Evolutionary conservation across 2,113 vertebrate genomes (phyloP).

Genomic region (Albula goreensis): DNA sequence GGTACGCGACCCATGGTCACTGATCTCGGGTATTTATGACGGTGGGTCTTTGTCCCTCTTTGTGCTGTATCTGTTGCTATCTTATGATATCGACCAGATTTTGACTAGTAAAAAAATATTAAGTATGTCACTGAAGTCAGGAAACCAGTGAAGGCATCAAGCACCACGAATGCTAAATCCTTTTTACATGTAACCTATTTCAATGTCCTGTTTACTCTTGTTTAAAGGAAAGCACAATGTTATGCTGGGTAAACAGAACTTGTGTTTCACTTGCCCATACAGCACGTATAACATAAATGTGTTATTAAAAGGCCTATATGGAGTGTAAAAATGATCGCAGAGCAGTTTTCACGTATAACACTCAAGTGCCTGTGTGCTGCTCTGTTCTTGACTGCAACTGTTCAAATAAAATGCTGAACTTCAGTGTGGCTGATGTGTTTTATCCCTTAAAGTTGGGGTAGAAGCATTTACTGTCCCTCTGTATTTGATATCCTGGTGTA

Average conservation of each 20-base stretch:
- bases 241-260: not conserved
- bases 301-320: not conserved
- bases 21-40: too few relatives aligned
- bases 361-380: conserved; percentile 21
- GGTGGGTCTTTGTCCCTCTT: too few relatives aligned
- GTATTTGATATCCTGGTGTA: not conserved
- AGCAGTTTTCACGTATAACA: not conserved
- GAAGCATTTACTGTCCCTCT: not conserved
- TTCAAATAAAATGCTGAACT: not conserved
- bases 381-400: not conserved
- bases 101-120: not conserved
- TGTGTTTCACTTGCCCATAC: not conserved
- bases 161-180: not conserved
- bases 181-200: not conserved
- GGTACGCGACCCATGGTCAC: too few relatives aligned
- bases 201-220: not conserved
- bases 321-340: not conserved
- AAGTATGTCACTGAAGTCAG: not conserved
- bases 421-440: not conserved
- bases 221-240: not conserved
- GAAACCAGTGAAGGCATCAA: not conserved
- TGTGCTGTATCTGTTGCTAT: too few relatives aligned
- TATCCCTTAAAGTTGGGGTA: not conserved
- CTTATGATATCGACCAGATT: too few relatives aligned
- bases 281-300: not conserved